Base-by-base conservation (phyloP, 2,797 vertebrate genomes). In the Arremon aurantiirostris region DNA sequence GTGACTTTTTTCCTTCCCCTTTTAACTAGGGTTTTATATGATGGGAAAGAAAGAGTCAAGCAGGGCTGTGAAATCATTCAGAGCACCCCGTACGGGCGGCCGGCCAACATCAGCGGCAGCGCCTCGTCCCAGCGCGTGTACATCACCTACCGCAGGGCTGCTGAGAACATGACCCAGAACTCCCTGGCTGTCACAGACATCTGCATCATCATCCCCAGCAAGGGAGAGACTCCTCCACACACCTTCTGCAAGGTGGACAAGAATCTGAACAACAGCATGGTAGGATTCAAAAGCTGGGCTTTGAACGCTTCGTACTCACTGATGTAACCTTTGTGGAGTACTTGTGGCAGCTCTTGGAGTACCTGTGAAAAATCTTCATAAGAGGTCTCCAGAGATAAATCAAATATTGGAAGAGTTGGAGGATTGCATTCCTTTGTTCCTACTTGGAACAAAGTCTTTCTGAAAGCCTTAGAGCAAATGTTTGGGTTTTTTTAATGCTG, bases 191-290 rank as follows among this genome's bases (percentile, higher is more conserved):
- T 99, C 94, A 99, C 99, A 2, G 99, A 99, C 96, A 98, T 99
- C 85, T 99, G 99, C 97, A 98, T 99, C 94, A 99, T 99, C 94
- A 96, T 99, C 77, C 99, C 99, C 2, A 99, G 98, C 86, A 99
- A 99, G 92, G 99, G 99, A 94, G 99, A 99, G 96, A 98, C 97
- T 8, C 98, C 99, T 28, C 99, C 99, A 28, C 99, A 99, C 87
- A 99, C 99, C 7, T 99, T 99, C 98, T 99, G 99, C 98, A 99
- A 98, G 96, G 99, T 99, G 84, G 99, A 99, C 97, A 99, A 99
- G 98, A 99, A 99, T 95, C 98, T 99, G 87, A 99, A 99, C 97
- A 99, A 99, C 83, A 99, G 99, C 93, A 99, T 99, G 99, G 99
- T 99, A 98, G 98, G 99, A n/a, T 27, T 73, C 7, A 35, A 44